Evolutionary conservation across 2,113 vertebrate genomes (phyloP).

Genomic region (Prionailurus viverrinus): DNA sequence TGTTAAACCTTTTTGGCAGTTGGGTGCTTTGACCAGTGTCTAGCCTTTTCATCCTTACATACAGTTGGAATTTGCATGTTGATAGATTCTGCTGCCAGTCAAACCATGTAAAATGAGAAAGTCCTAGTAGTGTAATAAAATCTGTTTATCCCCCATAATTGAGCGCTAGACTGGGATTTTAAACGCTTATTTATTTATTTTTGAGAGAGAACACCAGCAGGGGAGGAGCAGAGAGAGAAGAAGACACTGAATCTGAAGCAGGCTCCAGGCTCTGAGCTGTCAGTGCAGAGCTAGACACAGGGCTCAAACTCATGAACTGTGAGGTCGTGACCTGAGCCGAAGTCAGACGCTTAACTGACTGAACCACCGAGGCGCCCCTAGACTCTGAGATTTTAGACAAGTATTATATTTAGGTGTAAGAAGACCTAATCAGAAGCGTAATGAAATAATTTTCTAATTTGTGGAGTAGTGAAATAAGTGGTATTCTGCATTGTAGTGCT

Average conservation of each 20-base stretch:
- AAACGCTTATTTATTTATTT: no score
- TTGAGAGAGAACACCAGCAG: no score
- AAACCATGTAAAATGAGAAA: constrained; percentile 36
- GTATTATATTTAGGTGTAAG: background rate
- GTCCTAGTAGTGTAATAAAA: background rate
- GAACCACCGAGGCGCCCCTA: background rate
- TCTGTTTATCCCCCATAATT: background rate
- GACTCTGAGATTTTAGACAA: background rate
- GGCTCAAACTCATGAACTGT: no score
- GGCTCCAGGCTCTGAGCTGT: no score
- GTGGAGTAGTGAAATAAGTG: background rate
- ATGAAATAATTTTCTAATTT: constrained; percentile 26
- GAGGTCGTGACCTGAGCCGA: no score
- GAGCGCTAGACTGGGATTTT: background rate
- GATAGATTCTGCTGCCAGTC: background rate
- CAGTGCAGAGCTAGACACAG: no score
- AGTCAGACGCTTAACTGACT: no score
- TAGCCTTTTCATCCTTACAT: background rate
- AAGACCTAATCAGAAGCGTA: background rate
- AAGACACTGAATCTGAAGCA: no score
- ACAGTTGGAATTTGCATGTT: background rate
- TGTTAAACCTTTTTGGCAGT: background rate
- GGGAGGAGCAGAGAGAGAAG: no score
- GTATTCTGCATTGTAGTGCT: background rate
- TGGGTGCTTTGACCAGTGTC: background rate